These are phyloP conservation scores for Synanthedon myopaeformis DNA, from an alignment of 2,888 invertebrate genomes.

Conservation along the genomic window DNA sequence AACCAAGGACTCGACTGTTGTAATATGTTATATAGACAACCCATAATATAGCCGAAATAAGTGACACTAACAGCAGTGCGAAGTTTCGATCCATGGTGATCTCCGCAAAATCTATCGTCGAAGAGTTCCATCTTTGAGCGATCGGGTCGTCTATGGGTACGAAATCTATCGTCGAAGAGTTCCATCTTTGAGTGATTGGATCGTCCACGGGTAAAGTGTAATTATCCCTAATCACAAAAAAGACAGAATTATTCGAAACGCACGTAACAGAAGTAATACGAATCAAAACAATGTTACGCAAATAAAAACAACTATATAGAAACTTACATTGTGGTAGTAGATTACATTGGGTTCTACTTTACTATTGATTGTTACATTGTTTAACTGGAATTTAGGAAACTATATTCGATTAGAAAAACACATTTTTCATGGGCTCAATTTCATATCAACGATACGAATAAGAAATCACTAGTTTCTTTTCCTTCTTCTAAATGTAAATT, in stretches of 20 bases:
- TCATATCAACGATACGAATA: too few relatives aligned
- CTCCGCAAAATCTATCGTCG: constrained; percentile 72
- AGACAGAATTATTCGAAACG: constrained; percentile 29
- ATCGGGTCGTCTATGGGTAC: constrained; percentile 32
- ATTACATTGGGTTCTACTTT: constrained; percentile 10
- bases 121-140: constrained; percentile 71
- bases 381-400: not conserved
- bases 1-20: constrained; percentile 92
- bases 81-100: constrained; percentile 82
- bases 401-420: not conserved
- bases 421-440: not conserved
- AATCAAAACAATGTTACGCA: too few relatives aligned
- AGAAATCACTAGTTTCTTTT: too few relatives aligned
- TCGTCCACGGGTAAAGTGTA: constrained; percentile 32
- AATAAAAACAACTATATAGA: too few relatives aligned
- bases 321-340: constrained; percentile 25
- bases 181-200: constrained; percentile 67
- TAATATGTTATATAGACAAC: constrained; percentile 95
- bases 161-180: constrained; percentile 70
- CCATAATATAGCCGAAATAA: constrained; percentile 89
- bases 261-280: too few relatives aligned
- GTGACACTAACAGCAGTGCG: constrained; percentile 81
- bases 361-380: constrained; percentile 10
- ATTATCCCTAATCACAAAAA: constrained; percentile 42
- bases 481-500: too few relatives aligned